Conservation (phyloP, 2,888 invertebrate species). For the Tachina lurida region DNA sequence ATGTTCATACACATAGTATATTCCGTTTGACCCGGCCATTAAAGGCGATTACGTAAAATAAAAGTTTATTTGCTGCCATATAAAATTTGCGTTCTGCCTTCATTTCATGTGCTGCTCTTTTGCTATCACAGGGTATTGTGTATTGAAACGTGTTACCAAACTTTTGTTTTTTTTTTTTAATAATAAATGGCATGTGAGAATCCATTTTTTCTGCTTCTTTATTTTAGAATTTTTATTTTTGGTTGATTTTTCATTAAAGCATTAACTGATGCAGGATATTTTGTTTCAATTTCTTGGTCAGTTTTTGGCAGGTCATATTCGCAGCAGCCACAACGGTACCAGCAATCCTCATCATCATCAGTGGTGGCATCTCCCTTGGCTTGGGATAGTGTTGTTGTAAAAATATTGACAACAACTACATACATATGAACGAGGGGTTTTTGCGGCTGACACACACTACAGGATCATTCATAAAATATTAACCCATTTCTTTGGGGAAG, state of each 20-base stretch:
- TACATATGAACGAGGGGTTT: not conserved
- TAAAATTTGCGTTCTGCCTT: slow-evolving; percentile 12
- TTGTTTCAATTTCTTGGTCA: slow-evolving; percentile 53
- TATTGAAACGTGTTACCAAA: slow-evolving; percentile 29
- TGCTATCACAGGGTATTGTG: not conserved
- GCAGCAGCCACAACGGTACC: slow-evolving; percentile 16
- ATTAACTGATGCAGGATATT: slow-evolving; percentile 31
- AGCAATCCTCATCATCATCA: slow-evolving; percentile 23
- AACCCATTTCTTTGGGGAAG: slow-evolving; percentile 62
- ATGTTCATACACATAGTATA: not conserved
- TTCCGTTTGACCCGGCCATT: not conserved
- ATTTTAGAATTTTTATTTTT: not conserved
- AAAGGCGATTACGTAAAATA: not conserved
- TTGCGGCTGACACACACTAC: slow-evolving; percentile 2
- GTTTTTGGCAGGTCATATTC: slow-evolving; percentile 58
- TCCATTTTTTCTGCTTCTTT: not conserved
- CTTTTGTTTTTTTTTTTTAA: slow-evolving; percentile 47
- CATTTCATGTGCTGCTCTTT: not conserved
- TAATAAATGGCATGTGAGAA: slow-evolving; percentile 55
- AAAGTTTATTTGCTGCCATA: slow-evolving; percentile 11
- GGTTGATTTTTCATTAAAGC: slow-evolving; percentile 42
- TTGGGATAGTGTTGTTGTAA: slow-evolving; percentile 26
- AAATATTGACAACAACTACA: slow-evolving; percentile 21
- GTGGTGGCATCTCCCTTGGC: slow-evolving; percentile 11
- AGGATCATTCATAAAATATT: slow-evolving; percentile 59